These are phyloP conservation scores for Sarotherodon lohbergeri DNA, from an alignment of 2,113 vertebrate genomes.

Conservation along the genomic window DNA sequence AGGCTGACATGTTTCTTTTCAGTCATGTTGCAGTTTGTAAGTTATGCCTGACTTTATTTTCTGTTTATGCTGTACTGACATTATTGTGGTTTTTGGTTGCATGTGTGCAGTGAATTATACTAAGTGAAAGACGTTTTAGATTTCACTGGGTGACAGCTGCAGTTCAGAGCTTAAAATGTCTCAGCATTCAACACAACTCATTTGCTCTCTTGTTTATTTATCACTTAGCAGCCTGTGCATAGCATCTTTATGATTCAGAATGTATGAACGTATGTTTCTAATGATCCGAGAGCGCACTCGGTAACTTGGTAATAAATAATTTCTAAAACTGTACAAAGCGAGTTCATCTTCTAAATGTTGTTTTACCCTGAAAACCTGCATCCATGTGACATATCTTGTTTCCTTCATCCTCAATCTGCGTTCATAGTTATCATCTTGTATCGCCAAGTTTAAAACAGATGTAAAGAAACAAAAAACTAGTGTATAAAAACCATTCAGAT, in stretches of 20 bases:
- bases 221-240: neutral
- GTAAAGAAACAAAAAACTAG: neutral
- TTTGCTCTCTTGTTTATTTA: neutral
- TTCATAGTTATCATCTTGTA: fast-evolving
- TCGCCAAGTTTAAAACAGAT: neutral
- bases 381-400: neutral
- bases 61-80: constrained; percentile 29
- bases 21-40: neutral
- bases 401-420: neutral
- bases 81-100: constrained; percentile 39
- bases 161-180: constrained; percentile 44
- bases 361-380: neutral
- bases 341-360: neutral
- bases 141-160: constrained; percentile 57
- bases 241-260: neutral
- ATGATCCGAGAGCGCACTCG: fast-evolving
- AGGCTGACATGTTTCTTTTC: neutral
- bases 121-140: constrained; percentile 33
- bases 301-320: neutral
- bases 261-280: neutral
- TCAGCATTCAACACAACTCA: constrained; percentile 1
- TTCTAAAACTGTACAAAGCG: neutral
- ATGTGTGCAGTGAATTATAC: constrained; percentile 38
- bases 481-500: neutral
- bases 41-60: constrained; percentile 11